Evolutionary conservation across 2,888 invertebrate genomes (phyloP), one percentile per base, ranked within the genome.

Genomic region (Anaspis maculata): DNA sequence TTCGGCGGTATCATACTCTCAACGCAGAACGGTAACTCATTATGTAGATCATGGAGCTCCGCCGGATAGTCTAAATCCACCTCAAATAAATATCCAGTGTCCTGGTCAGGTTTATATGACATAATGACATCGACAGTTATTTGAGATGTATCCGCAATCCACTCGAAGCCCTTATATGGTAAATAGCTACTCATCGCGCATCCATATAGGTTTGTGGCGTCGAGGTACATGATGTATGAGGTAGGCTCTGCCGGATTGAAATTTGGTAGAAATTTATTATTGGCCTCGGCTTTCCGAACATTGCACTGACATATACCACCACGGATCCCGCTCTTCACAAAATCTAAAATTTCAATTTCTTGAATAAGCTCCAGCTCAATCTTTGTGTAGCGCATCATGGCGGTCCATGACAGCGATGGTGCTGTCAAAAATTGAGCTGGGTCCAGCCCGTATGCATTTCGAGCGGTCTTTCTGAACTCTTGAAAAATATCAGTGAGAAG

Each of bases 121-220:
- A 11, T 12, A n/a, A 37, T 16, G 6, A n/a, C n/a, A n/a, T 5
- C 10, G 6, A 15, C 9, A 22, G 30, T 33, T 27, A n/a, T 33
- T 30, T 3, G 3, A 6, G 4, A 11, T 13, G 1, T 7, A 13
- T 9, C 32, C 15, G n/a, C n/a, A n/a, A n/a, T n/a, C 96, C 13
- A 95, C 95, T 40, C 94, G 95, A 69, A 95, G 95, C 69, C 92
- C 92, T 0, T 95, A 91, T 59, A 69, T 95, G 44, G 89, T 89
- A 53, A 89, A 90, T 54, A 74, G 78, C 37, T 71, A 72, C n/a
- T 69, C 74, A 38, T 38, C 2, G 38, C 34, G 27, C 30, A 33
- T 1, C 38, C 38, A 3, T 11, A 16, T 6, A 38, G 24, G 19
- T 38, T 38, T 11, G n/a, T 76, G 77, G 40, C 79, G 77, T 41